Percentiles rank a stretch among this genome's conserved stretches.
Evolutionary conservation across 2,888 invertebrate species (phyloP).

Genomic region (Venusia cambrica): DNA sequence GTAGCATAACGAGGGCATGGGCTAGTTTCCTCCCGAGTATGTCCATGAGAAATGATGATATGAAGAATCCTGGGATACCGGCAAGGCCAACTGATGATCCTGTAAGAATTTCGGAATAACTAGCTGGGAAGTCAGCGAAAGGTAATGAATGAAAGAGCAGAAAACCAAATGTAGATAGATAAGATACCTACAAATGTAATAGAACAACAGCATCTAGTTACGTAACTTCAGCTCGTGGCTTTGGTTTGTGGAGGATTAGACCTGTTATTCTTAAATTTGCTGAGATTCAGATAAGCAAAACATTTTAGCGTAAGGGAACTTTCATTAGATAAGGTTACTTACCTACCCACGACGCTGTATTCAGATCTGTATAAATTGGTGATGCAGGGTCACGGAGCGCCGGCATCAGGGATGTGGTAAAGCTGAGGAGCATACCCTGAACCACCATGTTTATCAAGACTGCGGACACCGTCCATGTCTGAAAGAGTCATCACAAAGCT

Average conservation of each 20-base stretch:
- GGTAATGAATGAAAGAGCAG: no score
- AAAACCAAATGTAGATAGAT: no score
- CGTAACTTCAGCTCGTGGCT: no score
- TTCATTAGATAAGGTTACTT: conserved; percentile 15
- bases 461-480: conserved; percentile 38
- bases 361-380: conserved; percentile 32
- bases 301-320: neutral
- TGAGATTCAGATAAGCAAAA: no score
- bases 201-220: no score
- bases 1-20: conserved; percentile 54
- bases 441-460: conserved; percentile 36
- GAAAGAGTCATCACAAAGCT: no score
- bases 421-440: conserved; percentile 39
- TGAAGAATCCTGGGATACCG: conserved; percentile 40
- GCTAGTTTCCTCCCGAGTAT: conserved; percentile 36
- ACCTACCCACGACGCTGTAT: conserved; percentile 41
- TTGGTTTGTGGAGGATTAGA: no score
- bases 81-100: conserved; percentile 43
- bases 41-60: conserved; percentile 44
- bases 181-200: no score
- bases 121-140: no score
- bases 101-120: no score
- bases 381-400: conserved; percentile 36
- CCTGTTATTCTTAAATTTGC: no score
- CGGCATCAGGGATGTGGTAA: conserved; percentile 35